A percentile compares a stretch with the other conserved stretches of the same genome.
Conservation (phyloP, 1,140 invertebrate species). For the Melipona quadrifasciata region DNA sequence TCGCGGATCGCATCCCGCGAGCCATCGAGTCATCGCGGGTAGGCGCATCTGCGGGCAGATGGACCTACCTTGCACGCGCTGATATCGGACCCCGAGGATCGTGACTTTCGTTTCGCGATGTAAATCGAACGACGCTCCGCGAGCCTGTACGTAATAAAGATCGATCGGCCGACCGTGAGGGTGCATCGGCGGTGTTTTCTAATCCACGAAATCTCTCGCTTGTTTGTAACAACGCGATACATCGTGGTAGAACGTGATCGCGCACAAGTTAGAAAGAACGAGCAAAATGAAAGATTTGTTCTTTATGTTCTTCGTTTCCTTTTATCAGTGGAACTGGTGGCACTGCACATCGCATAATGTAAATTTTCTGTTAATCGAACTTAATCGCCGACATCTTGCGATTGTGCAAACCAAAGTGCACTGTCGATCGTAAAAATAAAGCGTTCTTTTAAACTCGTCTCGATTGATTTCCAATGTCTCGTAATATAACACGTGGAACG, state of each 20-base stretch:
- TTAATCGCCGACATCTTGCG: no score
- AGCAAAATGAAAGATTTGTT: not conserved
- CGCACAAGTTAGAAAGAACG: not conserved
- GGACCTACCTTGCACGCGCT: conserved; percentile 54
- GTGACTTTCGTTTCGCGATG: conserved; percentile 65
- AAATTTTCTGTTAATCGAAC: no score
- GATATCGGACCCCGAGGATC: conserved; percentile 56
- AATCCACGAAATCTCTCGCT: not conserved
- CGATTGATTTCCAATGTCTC: not conserved
- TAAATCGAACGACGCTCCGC: conserved; percentile 50
- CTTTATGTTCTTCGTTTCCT: not conserved
- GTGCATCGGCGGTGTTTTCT: not conserved
- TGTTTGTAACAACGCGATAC: not conserved
- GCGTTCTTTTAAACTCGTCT: no score
- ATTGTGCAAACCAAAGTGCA: no score
- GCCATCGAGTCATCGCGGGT: conserved; percentile 62
- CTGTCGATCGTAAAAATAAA: no score
- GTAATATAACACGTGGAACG: not conserved
- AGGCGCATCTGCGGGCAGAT: conserved; percentile 33
- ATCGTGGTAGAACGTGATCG: not conserved
- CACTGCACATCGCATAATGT: no score
- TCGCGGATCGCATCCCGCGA: conserved; percentile 54
- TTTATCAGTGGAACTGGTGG: no score
- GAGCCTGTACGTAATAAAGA: conserved; percentile 51
- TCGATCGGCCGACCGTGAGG: conserved; percentile 32